Conservation (phyloP, 2,888 invertebrate species). For the Neuroscelio doddi region DNA sequence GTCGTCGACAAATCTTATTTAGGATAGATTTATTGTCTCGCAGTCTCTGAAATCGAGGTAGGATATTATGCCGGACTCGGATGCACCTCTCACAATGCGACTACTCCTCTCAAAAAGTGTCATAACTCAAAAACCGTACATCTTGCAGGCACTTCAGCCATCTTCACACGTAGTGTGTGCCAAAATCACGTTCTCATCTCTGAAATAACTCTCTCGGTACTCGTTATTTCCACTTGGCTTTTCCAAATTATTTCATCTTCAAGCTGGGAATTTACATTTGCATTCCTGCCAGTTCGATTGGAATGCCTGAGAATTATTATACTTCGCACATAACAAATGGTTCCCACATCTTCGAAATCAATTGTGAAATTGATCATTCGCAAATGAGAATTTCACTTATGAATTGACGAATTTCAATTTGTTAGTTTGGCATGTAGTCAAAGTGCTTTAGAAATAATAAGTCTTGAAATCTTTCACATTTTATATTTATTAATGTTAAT, state of each 20-base stretch:
- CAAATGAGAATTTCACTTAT: not conserved
- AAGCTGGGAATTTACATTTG: not conserved
- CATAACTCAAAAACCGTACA: conserved; percentile 64
- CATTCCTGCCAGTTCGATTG: conserved; percentile 11
- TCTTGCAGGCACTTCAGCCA: conserved; percentile 62
- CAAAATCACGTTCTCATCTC: conserved; percentile 56
- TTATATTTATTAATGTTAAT: too few relatives aligned
- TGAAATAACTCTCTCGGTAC: conserved; percentile 44
- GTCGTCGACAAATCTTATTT: conserved; percentile 66
- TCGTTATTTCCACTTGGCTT: conserved; percentile 45
- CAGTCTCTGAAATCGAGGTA: conserved; percentile 55
- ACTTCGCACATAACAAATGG: not conserved
- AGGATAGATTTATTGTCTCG: conserved; percentile 62
- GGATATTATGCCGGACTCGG: conserved; percentile 61
- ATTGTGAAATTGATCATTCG: conserved; percentile 7
- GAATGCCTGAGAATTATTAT: conserved; percentile 5
- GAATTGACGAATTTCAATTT: not conserved
- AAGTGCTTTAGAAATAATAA: not conserved
- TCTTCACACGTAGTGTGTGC: conserved; percentile 60
- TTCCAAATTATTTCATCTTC: conserved; percentile 41
- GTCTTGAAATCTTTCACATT: too few relatives aligned
- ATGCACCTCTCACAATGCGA: conserved; percentile 63
- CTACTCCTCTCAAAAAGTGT: conserved; percentile 65
- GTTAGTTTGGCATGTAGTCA: not conserved
- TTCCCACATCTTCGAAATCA: conserved; percentile 2